Conservation (phyloP, 2,797 vertebrate species). For the Coranthus polyacanthus region DNA sequence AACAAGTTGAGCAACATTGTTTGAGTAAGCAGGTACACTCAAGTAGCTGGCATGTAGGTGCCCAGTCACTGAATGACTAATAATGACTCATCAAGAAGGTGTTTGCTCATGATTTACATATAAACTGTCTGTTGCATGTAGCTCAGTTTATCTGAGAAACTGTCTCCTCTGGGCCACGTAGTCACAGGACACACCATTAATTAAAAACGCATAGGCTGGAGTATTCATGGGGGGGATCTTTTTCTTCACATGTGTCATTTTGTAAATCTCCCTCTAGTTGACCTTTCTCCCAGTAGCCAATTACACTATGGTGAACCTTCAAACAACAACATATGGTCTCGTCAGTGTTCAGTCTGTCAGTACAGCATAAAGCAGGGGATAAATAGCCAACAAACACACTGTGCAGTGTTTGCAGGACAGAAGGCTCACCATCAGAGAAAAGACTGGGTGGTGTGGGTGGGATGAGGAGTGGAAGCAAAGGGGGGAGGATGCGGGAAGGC, state of each 20-base stretch:
- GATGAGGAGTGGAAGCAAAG: neutral
- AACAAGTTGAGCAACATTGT: constrained; percentile 55
- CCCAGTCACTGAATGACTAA: constrained; percentile 9
- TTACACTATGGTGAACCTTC: constrained; percentile 41
- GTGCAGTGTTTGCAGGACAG: constrained; percentile 17
- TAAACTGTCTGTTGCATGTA: neutral
- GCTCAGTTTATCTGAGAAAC: neutral
- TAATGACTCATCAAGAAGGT: neutral
- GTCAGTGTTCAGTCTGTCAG: neutral
- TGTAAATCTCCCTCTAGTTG: constrained; percentile 25
- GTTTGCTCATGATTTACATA: neutral
- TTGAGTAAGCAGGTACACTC: neutral
- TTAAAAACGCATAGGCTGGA: too few relatives aligned
- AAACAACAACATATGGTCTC: constrained; percentile 62
- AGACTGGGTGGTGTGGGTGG: neutral
- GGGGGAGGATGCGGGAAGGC: neutral
- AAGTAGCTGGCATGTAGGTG: neutral
- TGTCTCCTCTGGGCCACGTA: neutral
- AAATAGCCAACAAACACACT: constrained; percentile 8
- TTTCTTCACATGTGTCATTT: neutral
- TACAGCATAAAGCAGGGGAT: constrained; percentile 12
- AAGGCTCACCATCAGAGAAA: neutral
- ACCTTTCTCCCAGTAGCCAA: constrained; percentile 49
- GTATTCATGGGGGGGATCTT: neutral
- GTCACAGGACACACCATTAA: too few relatives aligned